A percentile compares a stretch with the other conserved stretches of the same genome.
Evolutionary conservation across 2,888 invertebrate species (phyloP).

Genomic region (Orthosia gothica): DNA sequence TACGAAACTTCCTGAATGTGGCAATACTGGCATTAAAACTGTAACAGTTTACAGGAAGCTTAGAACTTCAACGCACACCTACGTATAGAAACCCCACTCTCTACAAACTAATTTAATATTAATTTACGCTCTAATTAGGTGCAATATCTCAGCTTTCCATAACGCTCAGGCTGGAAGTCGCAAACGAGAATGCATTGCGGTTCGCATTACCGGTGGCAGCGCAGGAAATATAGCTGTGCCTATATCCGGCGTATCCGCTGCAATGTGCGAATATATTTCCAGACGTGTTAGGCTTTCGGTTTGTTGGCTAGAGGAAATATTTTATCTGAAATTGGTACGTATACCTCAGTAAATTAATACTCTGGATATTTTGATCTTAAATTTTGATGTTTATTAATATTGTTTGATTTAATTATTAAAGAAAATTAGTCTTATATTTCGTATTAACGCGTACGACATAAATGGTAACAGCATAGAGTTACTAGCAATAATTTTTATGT

Average conservation of each 20-base stretch:
- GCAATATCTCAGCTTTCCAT: slow-evolving; percentile 1
- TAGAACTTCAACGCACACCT: not conserved
- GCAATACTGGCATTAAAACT: not conserved
- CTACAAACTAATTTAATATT: not conserved
- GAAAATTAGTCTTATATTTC: too few species aligned
- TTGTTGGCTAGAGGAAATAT: too few species aligned
- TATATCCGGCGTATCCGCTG: slow-evolving; percentile 8
- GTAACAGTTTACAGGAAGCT: not conserved
- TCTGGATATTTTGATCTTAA: too few species aligned
- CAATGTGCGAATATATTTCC: not conserved
- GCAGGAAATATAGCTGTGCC: not conserved
- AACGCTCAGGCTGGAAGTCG: too few species aligned
- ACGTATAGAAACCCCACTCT: not conserved
- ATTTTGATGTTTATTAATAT: too few species aligned
- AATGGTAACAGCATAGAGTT: too few species aligned
- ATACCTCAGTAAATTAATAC: too few species aligned
- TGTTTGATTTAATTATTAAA: too few species aligned
- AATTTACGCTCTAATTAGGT: slow-evolving; percentile 3
- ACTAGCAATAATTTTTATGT: too few species aligned
- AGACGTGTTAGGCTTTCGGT: not conserved
- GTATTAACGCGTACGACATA: too few species aligned
- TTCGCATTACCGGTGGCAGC: slow-evolving; percentile 11
- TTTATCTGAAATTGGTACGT: too few species aligned
- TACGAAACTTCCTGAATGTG: not conserved
- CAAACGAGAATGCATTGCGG: not conserved